A percentile compares a stretch with the other conserved stretches of the same genome.
These are phyloP conservation scores for Lamellibrachia columna DNA, from an alignment of 2,888 invertebrate genomes.

Conservation along the genomic window DNA sequence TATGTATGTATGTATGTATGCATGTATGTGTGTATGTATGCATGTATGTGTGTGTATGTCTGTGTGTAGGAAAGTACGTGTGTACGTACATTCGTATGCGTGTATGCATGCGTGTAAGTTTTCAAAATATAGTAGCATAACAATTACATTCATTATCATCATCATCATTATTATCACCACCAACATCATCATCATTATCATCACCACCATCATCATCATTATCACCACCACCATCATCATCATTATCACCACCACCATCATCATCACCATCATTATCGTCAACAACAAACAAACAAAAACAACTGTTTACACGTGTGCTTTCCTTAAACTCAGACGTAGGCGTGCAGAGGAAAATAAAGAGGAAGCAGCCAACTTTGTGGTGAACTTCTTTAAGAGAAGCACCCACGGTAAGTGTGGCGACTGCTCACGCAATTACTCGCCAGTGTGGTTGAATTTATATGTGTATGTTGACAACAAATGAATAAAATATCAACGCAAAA, in stretches of 20 bases:
- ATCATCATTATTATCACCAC: no score
- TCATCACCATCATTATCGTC: no score
- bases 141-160: no score
- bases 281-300: neutral
- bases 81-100: neutral
- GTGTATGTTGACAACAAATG: no score
- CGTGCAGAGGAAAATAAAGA: neutral
- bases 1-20: slow-evolving; percentile 21
- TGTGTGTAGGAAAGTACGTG: neutral
- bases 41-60: neutral
- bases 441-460: neutral
- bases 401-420: neutral
- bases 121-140: no score
- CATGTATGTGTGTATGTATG: slow-evolving; percentile 14
- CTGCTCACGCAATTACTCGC: neutral
- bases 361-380: neutral
- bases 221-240: no score
- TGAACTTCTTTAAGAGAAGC: neutral
- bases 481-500: no score
- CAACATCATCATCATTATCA: no score
- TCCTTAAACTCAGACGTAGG: neutral
- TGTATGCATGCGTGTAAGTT: no score
- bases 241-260: no score
- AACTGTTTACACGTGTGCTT: neutral
- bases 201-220: no score